These are phyloP conservation scores for Ictidomys tridecemlineatus DNA, from an alignment of 2,113 vertebrate genomes.

Conservation along the genomic window DNA sequence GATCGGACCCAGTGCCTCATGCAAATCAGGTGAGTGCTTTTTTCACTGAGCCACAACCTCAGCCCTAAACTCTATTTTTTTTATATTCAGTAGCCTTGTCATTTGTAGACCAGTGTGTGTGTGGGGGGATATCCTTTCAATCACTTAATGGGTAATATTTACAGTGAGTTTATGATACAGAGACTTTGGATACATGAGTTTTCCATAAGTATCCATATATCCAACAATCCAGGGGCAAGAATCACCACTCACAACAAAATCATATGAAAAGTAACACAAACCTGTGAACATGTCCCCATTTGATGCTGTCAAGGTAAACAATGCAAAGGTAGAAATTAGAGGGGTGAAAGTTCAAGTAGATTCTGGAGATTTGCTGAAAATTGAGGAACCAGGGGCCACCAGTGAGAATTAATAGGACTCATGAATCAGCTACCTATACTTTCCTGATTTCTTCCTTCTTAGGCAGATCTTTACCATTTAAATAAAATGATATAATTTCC, in stretches of 20 bases:
- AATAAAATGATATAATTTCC: neutral
- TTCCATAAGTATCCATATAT: no score
- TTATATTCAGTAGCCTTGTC: neutral
- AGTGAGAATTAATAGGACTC: neutral
- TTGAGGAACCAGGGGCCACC: neutral
- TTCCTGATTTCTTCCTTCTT: neutral
- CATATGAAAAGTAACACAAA: neutral
- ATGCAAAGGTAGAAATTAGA: neutral
- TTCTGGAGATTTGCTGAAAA: neutral
- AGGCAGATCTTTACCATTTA: neutral
- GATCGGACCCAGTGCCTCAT: no score
- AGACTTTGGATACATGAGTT: neutral
- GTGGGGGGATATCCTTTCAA: neutral
- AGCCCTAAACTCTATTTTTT: neutral
- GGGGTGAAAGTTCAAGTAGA: neutral
- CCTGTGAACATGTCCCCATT: neutral
- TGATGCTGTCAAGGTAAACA: neutral
- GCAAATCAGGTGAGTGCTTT: no score
- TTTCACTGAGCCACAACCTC: no score
- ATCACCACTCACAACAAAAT: neutral
- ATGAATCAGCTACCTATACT: neutral
- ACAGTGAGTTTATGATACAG: neutral
- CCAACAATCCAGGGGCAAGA: neutral
- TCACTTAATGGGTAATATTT: neutral
- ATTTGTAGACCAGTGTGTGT: neutral